Evolutionary conservation across 2,113 vertebrate genomes (phyloP).

Genomic region (Mobula hypostoma): DNA sequence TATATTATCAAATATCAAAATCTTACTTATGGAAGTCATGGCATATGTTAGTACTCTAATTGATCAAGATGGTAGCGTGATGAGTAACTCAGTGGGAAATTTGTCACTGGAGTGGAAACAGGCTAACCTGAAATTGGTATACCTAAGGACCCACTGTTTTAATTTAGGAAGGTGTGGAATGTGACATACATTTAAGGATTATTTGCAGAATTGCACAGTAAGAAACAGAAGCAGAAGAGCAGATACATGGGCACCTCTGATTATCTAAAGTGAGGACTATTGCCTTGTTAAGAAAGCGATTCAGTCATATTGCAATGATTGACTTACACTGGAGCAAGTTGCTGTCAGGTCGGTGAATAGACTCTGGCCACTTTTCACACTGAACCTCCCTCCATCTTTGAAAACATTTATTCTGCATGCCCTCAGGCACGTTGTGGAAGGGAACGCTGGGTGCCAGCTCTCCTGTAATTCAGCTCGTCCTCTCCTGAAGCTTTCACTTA

Average conservation of each 20-base stretch:
- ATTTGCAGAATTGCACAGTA: background rate
- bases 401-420: slow-evolving; percentile 83
- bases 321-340: slow-evolving; percentile 63
- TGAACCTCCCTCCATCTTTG: slow-evolving; percentile 60
- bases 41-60: background rate
- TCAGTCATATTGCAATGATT: background rate
- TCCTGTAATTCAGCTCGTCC: slow-evolving; percentile 56
- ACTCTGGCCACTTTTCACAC: slow-evolving; percentile 46
- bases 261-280: background rate
- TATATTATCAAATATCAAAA: background rate
- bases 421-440: slow-evolving; percentile 67
- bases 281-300: background rate
- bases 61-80: too few relatives aligned
- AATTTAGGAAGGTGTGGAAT: background rate
- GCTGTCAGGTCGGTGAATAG: slow-evolving; percentile 49
- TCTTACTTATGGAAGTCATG: background rate
- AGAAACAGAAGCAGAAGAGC: background rate
- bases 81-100: too few relatives aligned
- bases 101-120: background rate
- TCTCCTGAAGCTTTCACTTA: slow-evolving; percentile 38
- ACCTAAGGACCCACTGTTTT: background rate
- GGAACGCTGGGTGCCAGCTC: slow-evolving; percentile 43
- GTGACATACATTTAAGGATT: background rate
- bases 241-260: background rate
- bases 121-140: background rate